phyloP scores from a whole-genome alignment of 1,140 invertebrate genomes.

The Ceratitis capitata region DNA sequence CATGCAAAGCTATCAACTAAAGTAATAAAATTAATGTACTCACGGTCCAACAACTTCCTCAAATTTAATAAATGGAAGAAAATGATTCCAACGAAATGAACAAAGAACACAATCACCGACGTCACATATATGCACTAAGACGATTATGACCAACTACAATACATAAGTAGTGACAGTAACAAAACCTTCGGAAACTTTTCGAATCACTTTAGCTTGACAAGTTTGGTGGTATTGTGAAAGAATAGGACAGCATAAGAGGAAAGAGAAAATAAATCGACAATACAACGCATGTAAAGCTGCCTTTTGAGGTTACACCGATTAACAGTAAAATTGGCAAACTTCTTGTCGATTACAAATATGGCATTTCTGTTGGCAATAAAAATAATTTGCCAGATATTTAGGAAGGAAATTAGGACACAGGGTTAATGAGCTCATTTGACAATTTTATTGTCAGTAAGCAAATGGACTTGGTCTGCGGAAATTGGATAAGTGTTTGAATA shows the following conservation, averaged over 20 bases:
- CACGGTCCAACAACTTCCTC: background rate
- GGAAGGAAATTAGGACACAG: background rate
- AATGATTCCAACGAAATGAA: background rate
- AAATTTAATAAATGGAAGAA: background rate
- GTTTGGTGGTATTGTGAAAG: background rate
- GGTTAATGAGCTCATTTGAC: background rate
- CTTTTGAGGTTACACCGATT: background rate
- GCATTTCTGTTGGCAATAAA: constrained; percentile 4
- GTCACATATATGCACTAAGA: background rate
- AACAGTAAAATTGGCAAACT: background rate
- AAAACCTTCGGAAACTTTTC: background rate
- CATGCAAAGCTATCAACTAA: background rate
- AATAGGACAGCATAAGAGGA: background rate
- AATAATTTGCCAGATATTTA: constrained; percentile 28
- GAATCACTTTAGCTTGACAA: background rate
- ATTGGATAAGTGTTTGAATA: too few species aligned
- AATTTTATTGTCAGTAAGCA: background rate
- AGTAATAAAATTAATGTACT: constrained; percentile 18
- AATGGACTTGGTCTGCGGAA: background rate
- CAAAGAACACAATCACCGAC: background rate
- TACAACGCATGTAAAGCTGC: background rate
- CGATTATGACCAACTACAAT: background rate
- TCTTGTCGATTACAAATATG: background rate
- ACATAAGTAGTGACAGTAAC: background rate
- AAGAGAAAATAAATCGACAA: background rate